Conservation (phyloP, 2,888 invertebrate species). For the Perizoma flavofasciatum region DNA sequence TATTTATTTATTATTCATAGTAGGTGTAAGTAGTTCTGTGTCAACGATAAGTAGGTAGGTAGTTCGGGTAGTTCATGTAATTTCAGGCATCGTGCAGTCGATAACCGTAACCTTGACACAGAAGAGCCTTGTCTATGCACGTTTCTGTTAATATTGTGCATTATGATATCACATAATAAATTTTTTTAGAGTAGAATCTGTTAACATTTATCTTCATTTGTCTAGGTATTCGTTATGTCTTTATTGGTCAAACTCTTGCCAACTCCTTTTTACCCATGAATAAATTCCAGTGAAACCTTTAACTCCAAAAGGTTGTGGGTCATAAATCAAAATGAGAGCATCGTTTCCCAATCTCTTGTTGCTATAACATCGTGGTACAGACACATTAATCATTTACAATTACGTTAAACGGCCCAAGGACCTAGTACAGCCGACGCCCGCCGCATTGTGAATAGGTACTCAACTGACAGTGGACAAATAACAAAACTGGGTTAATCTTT, state of each 20-base stretch:
- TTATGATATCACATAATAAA: neutral
- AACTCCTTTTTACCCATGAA: conserved; percentile 32
- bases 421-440: conserved; percentile 73
- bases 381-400: conserved; percentile 82
- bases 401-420: conserved; percentile 79
- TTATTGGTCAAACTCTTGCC: conserved; percentile 25
- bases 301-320: conserved; percentile 51
- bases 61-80: neutral
- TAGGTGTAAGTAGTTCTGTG: neutral
- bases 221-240: conserved; percentile 1
- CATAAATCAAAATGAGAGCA: conserved; percentile 73
- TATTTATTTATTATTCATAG: no score
- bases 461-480: conserved; percentile 84
- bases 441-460: conserved; percentile 82
- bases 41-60: neutral
- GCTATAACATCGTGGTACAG: conserved; percentile 70
- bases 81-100: conserved; percentile 18
- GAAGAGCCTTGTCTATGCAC: neutral
- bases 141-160: conserved; percentile 22
- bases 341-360: conserved; percentile 71
- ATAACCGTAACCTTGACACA: conserved; percentile 26
- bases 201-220: conserved; percentile 13
- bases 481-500: conserved; percentile 84
- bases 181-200: neutral
- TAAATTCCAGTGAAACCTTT: conserved; percentile 47